Conservation (phyloP, 2,888 invertebrate genomes). For the Caenorhabditis imperialis region DNA sequence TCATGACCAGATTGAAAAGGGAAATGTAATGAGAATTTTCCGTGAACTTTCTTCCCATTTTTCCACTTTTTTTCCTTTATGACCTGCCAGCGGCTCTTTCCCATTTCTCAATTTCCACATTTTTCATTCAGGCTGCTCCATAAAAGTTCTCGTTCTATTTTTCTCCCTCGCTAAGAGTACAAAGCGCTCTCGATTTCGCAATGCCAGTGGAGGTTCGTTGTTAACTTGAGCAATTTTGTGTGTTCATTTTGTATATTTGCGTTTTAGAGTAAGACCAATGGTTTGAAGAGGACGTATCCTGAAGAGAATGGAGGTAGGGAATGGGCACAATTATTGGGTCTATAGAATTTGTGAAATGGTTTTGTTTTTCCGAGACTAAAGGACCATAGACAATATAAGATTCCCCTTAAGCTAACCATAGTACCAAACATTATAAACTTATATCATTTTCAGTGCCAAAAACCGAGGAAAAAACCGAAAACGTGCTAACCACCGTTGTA, state of each 20-base stretch:
- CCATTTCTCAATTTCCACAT: no score
- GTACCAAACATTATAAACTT: background rate
- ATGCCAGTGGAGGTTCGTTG: background rate
- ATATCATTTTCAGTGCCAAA: background rate
- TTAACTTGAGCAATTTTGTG: background rate
- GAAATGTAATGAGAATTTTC: slow-evolving; percentile 31
- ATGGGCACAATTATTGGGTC: no score
- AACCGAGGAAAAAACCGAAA: slow-evolving; percentile 3
- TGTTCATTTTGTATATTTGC: background rate
- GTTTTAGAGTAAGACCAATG: slow-evolving; percentile 24
- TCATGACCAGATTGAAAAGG: no score
- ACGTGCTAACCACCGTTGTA: slow-evolving; percentile 20
- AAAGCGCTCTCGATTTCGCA: background rate
- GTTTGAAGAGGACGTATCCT: slow-evolving; percentile 28
- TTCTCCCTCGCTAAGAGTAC: no score
- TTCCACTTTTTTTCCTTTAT: slow-evolving; percentile 9
- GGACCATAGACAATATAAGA: no score
- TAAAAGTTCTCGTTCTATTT: no score
- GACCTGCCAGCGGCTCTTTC: slow-evolving; percentile 7
- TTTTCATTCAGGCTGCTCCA: no score
- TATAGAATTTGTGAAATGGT: background rate
- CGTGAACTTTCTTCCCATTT: slow-evolving; percentile 6
- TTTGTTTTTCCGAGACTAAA: no score
- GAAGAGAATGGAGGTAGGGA: slow-evolving; percentile 6
- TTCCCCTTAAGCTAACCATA: no score